Conservation (phyloP, 2,113 vertebrate species). For the Grammomys dolichurus region DNA sequence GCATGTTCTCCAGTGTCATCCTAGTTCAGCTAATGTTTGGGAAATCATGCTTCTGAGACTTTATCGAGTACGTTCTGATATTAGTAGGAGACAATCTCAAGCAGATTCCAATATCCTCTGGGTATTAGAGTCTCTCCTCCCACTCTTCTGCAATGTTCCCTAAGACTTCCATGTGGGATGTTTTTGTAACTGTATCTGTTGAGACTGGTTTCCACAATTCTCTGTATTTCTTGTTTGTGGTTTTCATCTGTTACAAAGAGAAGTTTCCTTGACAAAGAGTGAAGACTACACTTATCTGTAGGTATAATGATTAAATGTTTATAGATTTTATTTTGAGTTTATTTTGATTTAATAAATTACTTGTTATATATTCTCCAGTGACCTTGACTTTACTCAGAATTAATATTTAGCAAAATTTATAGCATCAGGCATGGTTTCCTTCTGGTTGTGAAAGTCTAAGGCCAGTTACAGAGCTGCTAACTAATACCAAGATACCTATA, state of each 20-base stretch:
- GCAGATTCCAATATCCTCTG: background rate
- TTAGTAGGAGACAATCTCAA: background rate
- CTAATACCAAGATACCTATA: background rate
- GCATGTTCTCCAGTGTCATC: background rate
- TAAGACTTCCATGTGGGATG: background rate
- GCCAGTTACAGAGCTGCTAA: background rate
- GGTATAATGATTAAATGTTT: background rate
- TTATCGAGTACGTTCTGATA: background rate
- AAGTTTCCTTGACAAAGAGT: background rate
- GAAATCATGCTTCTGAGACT: too few relatives aligned
- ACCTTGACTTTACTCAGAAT: background rate
- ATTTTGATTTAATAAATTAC: background rate
- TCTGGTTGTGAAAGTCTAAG: background rate
- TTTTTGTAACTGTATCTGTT: background rate
- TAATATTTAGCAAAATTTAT: background rate
- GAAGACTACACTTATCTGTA: background rate
- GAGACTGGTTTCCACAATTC: background rate
- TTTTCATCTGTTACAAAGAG: background rate
- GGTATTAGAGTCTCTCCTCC: too few relatives aligned
- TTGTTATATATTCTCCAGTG: background rate
- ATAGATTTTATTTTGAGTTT: background rate
- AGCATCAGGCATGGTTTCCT: background rate
- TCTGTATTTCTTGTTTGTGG: background rate
- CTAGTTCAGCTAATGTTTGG: background rate
- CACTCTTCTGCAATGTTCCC: background rate